Base-by-base conservation (phyloP, 2,888 invertebrate genomes). In the Neoascia interrupta region DNA sequence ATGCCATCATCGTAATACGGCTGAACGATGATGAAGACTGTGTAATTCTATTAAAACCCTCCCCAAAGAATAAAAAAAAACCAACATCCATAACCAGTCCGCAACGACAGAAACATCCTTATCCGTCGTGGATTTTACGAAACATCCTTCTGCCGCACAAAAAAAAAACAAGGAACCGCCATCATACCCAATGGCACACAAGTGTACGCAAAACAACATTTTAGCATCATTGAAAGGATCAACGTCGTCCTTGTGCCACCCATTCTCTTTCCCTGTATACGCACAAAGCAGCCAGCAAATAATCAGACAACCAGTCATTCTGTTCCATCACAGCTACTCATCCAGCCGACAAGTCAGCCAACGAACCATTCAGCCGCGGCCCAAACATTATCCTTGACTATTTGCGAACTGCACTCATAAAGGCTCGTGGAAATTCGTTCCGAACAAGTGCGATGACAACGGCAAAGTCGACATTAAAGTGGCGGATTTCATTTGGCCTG, bases 31-130 rank as follows among this genome's bases (percentile, higher is more conserved):
- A 76, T 76, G 72, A 76, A 60, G 64, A 72, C 72, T 43, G 63
- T 45, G 64, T 76, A 60, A 76, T 76, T 66, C 64, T 64, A 60
- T 76, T 76, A 64, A 64, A 76, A 37, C 34, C 72, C 6, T 41
- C 18, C 51, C 36, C 0, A 49, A 28, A 58, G 18, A 43, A 41
- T 21, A 63, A 10, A 68, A n/a, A 16, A 45, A 26, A 11, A 54
- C 11, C 11, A 45, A 53, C 51, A 41, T 34, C 47, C 31, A 51
- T 43, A 63, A 69, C 51, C 51, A 63, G 43, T 43, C 31, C 51
- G 43, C 51, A 70, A 66, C 41, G 58, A n/a, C 53, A 54, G 60
- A 47, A 49, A 28, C 31, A 72, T 58, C 26, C 34, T 61, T 54
- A 58, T 54, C 43, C 53, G 34, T 19, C 8, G 45, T 28, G 54